Evolutionary conservation across 1,140 invertebrate genomes (phyloP), one percentile per base, ranked within the genome.

Genomic region (Batillaria attramentaria): DNA sequence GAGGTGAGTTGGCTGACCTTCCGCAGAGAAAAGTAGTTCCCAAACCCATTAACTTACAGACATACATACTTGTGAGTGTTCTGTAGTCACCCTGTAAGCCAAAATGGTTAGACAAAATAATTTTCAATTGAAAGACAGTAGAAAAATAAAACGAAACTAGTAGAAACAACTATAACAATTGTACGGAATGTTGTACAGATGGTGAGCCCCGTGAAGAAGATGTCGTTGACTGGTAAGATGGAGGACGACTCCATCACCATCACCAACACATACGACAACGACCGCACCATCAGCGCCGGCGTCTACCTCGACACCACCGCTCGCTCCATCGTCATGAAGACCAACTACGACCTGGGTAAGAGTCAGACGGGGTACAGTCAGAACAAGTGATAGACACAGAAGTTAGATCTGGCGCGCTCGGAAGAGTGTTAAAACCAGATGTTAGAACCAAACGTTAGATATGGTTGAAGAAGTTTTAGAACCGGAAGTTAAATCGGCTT

Each of bases 311-410:
- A 86, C 60, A 39, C 79, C 57, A 78, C 72, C 43, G 76, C 78
- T n/a, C 77, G 60, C 16, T 78, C 72, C 42, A 31, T 85, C 24
- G 78, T 72, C 43, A 60, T 83, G 60, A 72, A 75, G 68, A 81
- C 81, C 72, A 83, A 81, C 60, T 84, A 83, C 43, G 84, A 85
- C 70, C 65, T 83, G 28, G 81, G 84, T 84, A 54, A 77, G 79
- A 78, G 1, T 10, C 18, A 62, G n/a, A n/a, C n/a, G n/a, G n/a
- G n/a, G n/a, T n/a, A n/a, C n/a, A n/a, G n/a, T n/a, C n/a, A n/a
- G n/a, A n/a, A n/a, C n/a, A n/a, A n/a, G n/a, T n/a, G n/a, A n/a
- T n/a, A n/a, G n/a, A n/a, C n/a, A n/a, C n/a, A n/a, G n/a, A n/a
- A n/a, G n/a, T n/a, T n/a, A n/a, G n/a, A n/a, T n/a, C n/a, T n/a